phyloP scores from a whole-genome alignment of 2,113 vertebrate genomes.

The Morone saxatilis region DNA sequence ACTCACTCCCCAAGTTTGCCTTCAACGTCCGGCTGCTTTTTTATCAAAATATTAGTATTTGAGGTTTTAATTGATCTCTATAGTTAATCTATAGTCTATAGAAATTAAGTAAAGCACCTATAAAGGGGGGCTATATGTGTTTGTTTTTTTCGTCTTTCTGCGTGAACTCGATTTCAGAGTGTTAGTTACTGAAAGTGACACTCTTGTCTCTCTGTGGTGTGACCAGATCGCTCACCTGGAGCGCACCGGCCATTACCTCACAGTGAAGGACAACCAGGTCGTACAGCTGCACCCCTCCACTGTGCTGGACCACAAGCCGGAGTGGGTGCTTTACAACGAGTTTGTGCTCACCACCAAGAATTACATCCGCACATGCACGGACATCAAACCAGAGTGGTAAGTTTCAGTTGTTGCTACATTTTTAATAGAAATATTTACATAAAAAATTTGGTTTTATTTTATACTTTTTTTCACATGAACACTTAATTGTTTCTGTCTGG shows the following conservation, averaged over 20 bases:
- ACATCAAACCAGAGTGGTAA: constrained; percentile 97
- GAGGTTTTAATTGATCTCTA: background rate
- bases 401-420: constrained; percentile 42
- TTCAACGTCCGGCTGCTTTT: constrained; percentile 4
- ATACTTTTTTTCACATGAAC: background rate
- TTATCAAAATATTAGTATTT: background rate
- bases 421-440: background rate
- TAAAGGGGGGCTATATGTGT: background rate
- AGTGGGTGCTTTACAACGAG: constrained; percentile 99
- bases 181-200: background rate
- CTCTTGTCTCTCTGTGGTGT: background rate
- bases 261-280: constrained; percentile 98
- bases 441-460: too few species aligned
- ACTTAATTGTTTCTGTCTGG: background rate
- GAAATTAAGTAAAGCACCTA: background rate
- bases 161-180: background rate
- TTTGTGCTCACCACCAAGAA: constrained; percentile 99
- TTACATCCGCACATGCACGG: constrained; percentile 97
- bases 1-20: constrained; percentile 14
- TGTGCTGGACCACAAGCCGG: constrained; percentile 97
- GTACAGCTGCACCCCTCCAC: constrained; percentile 97
- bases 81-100: background rate
- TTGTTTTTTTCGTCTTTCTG: background rate
- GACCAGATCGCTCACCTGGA: constrained; percentile 95
- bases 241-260: constrained; percentile 96